Conservation (phyloP, 1,140 invertebrate species). For the Neodiprion pinetum region DNA sequence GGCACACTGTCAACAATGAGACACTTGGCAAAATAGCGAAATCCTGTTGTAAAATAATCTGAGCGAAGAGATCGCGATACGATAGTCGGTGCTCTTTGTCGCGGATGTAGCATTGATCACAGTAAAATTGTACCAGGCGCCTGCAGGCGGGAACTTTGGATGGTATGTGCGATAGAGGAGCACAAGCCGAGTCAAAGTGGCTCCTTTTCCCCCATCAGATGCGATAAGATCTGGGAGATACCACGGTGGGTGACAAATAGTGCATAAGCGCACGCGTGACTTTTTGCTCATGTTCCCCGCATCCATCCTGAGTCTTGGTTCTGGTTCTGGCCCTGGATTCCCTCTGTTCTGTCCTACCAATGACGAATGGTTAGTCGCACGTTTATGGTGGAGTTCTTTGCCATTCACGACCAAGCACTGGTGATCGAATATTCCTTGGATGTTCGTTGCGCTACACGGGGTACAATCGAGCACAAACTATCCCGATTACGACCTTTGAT, state of each 20-base stretch:
- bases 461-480: too few species aligned
- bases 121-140: not conserved
- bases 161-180: not conserved
- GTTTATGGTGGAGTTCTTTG: too few species aligned
- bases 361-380: not conserved
- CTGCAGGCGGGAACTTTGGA: not conserved
- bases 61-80: not conserved
- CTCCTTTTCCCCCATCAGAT: not conserved
- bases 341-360: not conserved
- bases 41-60: not conserved
- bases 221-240: not conserved
- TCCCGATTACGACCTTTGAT: too few species aligned
- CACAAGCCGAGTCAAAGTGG: not conserved
- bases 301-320: not conserved
- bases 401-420: too few species aligned
- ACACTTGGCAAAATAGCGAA: not conserved
- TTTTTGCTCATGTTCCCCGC: not conserved
- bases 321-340: not conserved
- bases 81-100: not conserved
- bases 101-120: not conserved
- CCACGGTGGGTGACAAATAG: not conserved
- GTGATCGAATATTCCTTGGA: too few species aligned
- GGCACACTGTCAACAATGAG: too few species aligned
- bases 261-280: not conserved
- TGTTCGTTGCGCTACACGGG: too few species aligned